phyloP scores from a whole-genome alignment of 1,140 invertebrate genomes.

The Cepaea nemoralis region DNA sequence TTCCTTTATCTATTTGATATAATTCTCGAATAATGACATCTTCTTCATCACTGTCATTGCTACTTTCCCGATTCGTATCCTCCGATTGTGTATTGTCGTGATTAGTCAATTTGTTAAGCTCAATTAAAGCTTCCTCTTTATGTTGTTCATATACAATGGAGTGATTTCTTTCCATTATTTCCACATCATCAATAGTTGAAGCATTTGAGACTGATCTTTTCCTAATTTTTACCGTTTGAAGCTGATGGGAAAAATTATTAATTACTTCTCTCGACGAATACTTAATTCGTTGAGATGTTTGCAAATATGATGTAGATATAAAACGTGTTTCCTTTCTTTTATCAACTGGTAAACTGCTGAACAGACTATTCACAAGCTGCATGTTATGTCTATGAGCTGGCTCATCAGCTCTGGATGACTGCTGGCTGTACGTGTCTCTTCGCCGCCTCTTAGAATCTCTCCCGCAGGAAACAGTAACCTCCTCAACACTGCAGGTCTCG shows the following conservation, averaged over 20 bases:
- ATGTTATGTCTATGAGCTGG: neutral
- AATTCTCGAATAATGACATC: neutral
- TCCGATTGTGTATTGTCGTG: neutral
- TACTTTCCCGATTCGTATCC: neutral
- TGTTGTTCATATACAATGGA: neutral
- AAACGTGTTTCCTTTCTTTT: neutral
- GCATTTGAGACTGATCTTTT: neutral
- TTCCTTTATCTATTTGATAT: neutral
- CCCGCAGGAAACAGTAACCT: constrained; percentile 39
- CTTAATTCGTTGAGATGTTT: neutral
- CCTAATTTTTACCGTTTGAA: neutral
- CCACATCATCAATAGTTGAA: neutral
- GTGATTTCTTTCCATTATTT: neutral
- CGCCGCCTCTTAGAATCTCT: constrained; percentile 27
- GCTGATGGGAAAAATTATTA: too few relatives aligned
- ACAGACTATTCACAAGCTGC: neutral
- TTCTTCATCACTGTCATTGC: neutral
- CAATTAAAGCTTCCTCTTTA: neutral
- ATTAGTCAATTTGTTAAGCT: neutral
- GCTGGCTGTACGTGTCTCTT: neutral
- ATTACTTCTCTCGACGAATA: too few relatives aligned
- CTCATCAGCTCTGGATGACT: neutral
- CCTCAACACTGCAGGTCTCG: constrained; percentile 32
- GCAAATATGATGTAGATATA: neutral
- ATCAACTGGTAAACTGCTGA: neutral